A percentile compares a stretch with the other conserved stretches of the same genome.
Evolutionary conservation across 2,797 vertebrate species (phyloP).

Genomic region (Fistularia tabacaria): DNA sequence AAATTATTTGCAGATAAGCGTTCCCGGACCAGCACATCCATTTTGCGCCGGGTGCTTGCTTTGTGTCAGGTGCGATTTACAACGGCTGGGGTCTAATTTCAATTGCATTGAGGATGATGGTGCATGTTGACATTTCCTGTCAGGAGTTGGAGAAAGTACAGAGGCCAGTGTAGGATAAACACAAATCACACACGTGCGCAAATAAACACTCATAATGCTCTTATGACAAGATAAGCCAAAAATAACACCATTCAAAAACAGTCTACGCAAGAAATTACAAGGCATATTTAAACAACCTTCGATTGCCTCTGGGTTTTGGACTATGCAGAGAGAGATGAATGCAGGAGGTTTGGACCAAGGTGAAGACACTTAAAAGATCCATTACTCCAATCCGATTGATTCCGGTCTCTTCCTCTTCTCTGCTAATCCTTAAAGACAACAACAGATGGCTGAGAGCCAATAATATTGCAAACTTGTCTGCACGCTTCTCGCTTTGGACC

Average conservation of each 20-base stretch:
- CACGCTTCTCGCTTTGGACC: conserved; percentile 1
- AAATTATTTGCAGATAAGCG: neutral
- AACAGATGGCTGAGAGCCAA: conserved; percentile 60
- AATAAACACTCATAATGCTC: conserved; percentile 29
- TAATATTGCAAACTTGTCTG: conserved; percentile 39
- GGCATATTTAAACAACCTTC: conserved; percentile 12
- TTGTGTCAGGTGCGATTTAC: conserved; percentile 8
- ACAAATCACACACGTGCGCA: conserved; percentile 4
- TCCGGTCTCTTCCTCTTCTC: conserved; percentile 51
- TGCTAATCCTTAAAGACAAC: conserved; percentile 59
- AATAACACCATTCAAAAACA: conserved; percentile 22
- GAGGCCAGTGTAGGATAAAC: neutral
- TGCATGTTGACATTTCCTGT: conserved; percentile 3
- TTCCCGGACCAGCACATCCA: neutral
- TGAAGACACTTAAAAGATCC: conserved; percentile 46
- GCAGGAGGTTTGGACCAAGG: conserved; percentile 22
- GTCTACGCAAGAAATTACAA: conserved; percentile 7
- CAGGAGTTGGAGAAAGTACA: conserved; percentile 10
- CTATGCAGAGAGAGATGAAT: conserved; percentile 35
- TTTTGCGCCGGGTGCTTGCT: neutral
- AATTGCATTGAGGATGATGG: neutral
- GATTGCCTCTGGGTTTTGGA: conserved; percentile 4
- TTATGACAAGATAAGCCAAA: conserved; percentile 37
- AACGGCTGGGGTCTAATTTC: conserved; percentile 1
- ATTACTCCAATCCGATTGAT: conserved; percentile 63